Base-by-base conservation (phyloP, 2,888 invertebrate species). In the Sinopyrophorus schimmeli region DNA sequence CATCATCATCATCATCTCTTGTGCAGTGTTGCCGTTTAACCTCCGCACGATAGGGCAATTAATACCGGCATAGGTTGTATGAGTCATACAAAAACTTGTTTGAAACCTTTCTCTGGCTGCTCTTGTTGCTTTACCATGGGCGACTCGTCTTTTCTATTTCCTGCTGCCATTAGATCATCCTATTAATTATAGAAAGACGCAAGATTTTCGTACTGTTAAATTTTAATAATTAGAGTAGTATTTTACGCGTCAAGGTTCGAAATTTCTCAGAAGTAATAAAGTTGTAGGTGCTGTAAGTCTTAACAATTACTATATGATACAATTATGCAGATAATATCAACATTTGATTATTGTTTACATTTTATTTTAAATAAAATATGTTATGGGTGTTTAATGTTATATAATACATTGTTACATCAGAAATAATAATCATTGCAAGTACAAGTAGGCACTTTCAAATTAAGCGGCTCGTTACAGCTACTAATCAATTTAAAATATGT, bases 51-150 rank as follows among this genome's bases (percentile, higher is more conserved):
- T 50, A 54, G 47, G 53, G 57, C 61, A 62, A 61, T 62, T 61
- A 62, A 60, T 60, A 59, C 61, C 53, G 52, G 54, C 57, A 53
- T 54, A 53, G 58, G 23, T 24, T 24, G 24, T 24, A 37, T 68
- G 68, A 68, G 61, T 68, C 68, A 67, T 64, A 64, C 64, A 64
- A 65, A 65, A 68, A 68, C 68, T 67, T 60, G 68, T 68, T 68
- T 63, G 58, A 57, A 63, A 63, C 63, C 65, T 61, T 65, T 61
- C 62, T 60, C 62, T 55, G 62, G 57, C 59, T 61, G 47, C 59
- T 58, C 53, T 60, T 57, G 47, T 53, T 58, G 52, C 46, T 53
- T 51, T 43, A 57, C 49, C 50, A 50, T 31, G 21, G 38, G 44
- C 44, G 50, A 24, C 35, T 35, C 35, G 35, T 35, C 23, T 21